phyloP scores from a whole-genome alignment of 2,888 invertebrate genomes.

The Escarpia spicata region DNA sequence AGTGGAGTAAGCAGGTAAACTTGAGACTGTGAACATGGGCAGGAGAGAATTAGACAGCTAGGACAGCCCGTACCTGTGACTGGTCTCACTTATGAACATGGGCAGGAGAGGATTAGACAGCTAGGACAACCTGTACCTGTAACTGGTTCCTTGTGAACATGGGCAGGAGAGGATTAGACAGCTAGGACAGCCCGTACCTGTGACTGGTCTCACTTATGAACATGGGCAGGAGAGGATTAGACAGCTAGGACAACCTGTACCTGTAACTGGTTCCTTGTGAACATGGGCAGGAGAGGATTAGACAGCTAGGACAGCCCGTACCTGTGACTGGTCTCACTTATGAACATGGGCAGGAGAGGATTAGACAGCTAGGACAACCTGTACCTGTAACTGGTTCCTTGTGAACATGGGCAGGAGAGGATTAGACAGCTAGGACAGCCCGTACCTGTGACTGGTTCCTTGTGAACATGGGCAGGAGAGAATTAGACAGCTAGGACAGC shows the following conservation, averaged over 20 bases:
- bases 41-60: too few relatives aligned
- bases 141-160: background rate
- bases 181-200: background rate
- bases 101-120: background rate
- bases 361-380: background rate
- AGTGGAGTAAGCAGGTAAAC: background rate
- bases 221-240: background rate
- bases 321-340: background rate
- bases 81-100: background rate
- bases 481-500: constrained; percentile 65
- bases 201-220: background rate
- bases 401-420: background rate
- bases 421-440: background rate
- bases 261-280: background rate
- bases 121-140: background rate
- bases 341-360: background rate
- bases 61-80: too few relatives aligned
- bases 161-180: too few relatives aligned
- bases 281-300: background rate
- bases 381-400: background rate
- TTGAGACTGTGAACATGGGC: background rate
- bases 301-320: background rate
- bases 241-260: background rate
- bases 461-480: constrained; percentile 62
- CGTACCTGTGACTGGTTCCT: background rate